phyloP scores from a whole-genome alignment of 2,113 vertebrate genomes.

The Anarrhichthys ocellatus region DNA sequence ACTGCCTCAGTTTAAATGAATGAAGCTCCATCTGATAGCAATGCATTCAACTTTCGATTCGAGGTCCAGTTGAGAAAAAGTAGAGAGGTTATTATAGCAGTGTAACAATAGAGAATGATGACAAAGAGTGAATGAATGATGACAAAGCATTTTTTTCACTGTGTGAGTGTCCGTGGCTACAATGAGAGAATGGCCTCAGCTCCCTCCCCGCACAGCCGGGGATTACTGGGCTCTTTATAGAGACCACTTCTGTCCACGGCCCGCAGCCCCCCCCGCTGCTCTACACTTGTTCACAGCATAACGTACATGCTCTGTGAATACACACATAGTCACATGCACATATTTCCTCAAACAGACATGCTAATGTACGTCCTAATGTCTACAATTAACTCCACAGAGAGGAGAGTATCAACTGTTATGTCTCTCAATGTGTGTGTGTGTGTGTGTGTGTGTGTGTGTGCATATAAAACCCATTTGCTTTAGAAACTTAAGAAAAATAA shows the following conservation, averaged over 20 bases:
- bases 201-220: slow-evolving; percentile 45
- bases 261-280: slow-evolving; percentile 33
- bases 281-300: slow-evolving; percentile 51
- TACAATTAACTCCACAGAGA: neutral
- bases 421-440: no score
- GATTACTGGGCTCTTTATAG: slow-evolving; percentile 65
- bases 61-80: slow-evolving; percentile 12
- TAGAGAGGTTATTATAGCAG: slow-evolving; percentile 41
- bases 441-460: neutral
- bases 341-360: neutral
- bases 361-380: slow-evolving; percentile 23
- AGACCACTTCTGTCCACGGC: slow-evolving; percentile 20
- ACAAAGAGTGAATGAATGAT: slow-evolving; percentile 53
- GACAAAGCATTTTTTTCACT: slow-evolving; percentile 53
- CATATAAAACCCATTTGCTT: neutral
- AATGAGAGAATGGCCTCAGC: slow-evolving; percentile 42
- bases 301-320: neutral
- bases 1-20: neutral
- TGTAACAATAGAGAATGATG: slow-evolving; percentile 60
- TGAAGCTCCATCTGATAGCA: neutral
- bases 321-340: slow-evolving; percentile 16
- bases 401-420: neutral
- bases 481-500: neutral
- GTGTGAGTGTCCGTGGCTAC: slow-evolving; percentile 35
- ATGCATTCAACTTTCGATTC: slow-evolving; percentile 7